Conservation (phyloP, 2,113 vertebrate genomes). For the Amphilophus citrinellus region DNA sequence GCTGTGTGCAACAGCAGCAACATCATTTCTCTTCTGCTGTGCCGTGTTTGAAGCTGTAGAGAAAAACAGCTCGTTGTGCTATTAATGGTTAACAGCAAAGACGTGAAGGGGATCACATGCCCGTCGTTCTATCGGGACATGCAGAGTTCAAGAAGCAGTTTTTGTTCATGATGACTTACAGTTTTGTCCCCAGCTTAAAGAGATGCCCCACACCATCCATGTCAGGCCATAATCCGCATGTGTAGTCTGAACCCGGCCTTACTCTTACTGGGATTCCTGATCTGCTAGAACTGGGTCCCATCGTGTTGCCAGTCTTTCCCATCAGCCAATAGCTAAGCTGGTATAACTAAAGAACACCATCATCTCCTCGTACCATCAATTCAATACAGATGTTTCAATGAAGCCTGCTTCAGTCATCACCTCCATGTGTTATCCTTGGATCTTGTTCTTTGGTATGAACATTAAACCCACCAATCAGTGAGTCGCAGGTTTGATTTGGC, state of each 20-base stretch:
- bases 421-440: background rate
- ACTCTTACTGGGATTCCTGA: background rate
- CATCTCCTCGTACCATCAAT: background rate
- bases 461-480: background rate
- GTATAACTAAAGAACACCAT: background rate
- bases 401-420: accelerated
- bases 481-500: background rate
- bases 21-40: background rate
- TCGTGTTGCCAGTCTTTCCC: background rate
- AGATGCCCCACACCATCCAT: background rate
- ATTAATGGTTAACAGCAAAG: background rate
- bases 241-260: background rate
- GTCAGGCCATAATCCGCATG: background rate
- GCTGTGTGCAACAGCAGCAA: background rate
- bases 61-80: background rate
- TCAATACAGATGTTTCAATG: background rate
- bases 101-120: background rate
- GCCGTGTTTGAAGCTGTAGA: background rate
- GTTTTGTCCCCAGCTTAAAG: background rate
- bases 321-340: background rate
- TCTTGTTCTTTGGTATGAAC: too few relatives aligned
- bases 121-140: background rate
- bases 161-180: background rate
- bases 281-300: background rate
- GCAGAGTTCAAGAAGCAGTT: background rate